Conservation (phyloP, 2,888 invertebrate species). For the Psylliodes chrysocephalus region DNA sequence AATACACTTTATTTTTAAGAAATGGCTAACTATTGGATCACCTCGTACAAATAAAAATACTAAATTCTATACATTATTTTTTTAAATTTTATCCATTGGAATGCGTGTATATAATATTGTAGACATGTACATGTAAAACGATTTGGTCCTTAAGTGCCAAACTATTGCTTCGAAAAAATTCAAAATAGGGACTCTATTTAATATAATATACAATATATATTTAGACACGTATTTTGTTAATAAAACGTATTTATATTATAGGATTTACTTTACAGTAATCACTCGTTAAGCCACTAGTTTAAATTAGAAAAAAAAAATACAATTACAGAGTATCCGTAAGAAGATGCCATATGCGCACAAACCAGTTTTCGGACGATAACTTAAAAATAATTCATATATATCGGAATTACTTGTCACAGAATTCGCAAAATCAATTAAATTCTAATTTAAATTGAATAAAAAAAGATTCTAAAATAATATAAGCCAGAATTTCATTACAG, state of each 20-base stretch:
- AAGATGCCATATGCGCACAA: background rate
- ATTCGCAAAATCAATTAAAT: too few relatives aligned
- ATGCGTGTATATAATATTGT: constrained; percentile 29
- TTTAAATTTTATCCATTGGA: constrained; percentile 22
- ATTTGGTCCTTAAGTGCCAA: constrained; percentile 57
- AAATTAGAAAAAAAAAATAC: background rate
- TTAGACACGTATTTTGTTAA: constrained; percentile 47
- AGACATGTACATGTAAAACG: constrained; percentile 38
- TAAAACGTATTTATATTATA: constrained; percentile 47
- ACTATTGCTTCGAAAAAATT: constrained; percentile 54
- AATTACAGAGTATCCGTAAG: background rate
- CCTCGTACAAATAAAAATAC: constrained; percentile 2
- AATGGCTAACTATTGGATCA: constrained; percentile 6
- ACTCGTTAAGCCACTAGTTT: constrained; percentile 56
- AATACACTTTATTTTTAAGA: too few relatives aligned
- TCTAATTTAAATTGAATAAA: too few relatives aligned
- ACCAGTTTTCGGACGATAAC: background rate
- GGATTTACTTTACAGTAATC: constrained; percentile 46
- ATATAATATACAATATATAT: constrained; percentile 53
- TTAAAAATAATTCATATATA: background rate
- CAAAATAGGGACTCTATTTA: constrained; percentile 53
- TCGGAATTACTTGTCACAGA: too few relatives aligned
- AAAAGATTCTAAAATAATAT: too few relatives aligned
- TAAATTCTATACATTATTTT: constrained; percentile 28
- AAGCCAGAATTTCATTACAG: too few relatives aligned